Conservation (phyloP, 2,888 invertebrate genomes). For the Acrocyrtus sp. region DNA sequence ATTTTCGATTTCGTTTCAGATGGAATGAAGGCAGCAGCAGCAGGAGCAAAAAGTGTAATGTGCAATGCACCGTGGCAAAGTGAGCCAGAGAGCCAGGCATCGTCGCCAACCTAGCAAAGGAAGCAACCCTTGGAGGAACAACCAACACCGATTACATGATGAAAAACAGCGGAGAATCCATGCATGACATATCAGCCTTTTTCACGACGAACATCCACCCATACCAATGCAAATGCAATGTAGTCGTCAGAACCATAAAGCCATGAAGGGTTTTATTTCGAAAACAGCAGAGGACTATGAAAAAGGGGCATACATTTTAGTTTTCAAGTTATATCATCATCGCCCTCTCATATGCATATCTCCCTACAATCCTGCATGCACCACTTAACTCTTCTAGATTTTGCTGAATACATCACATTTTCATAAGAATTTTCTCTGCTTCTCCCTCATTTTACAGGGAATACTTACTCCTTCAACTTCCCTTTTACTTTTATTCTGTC, state of each 20-base stretch:
- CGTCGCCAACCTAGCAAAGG: no score
- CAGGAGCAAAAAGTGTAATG: conserved; percentile 46
- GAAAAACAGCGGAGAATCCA: conserved; percentile 38
- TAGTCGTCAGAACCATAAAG: conserved; percentile 5
- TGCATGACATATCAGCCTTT: conserved; percentile 50
- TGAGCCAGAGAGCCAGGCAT: conserved; percentile 22
- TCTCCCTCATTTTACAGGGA: conserved; percentile 24
- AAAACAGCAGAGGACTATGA: conserved; percentile 16
- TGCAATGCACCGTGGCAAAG: conserved; percentile 50
- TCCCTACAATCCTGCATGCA: conserved; percentile 17
- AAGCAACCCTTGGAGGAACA: conserved; percentile 52
- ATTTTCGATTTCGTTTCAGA: no score
- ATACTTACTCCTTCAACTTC: conserved; percentile 39
- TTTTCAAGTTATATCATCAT: conserved; percentile 20
- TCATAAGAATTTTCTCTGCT: not conserved
- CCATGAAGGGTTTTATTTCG: conserved; percentile 45
- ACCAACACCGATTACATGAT: no score
- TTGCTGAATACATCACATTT: conserved; percentile 30
- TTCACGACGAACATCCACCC: conserved; percentile 20
- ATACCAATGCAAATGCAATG: conserved; percentile 6
- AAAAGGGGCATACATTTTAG: conserved; percentile 44
- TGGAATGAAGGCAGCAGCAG: no score
- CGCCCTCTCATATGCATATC: conserved; percentile 27
- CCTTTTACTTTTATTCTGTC: conserved; percentile 43
- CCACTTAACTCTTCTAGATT: no score